A percentile compares a stretch with the other conserved stretches of the same genome.
phyloP scores from a whole-genome alignment of 2,113 vertebrate genomes.

The Pseudorasbora parva region DNA sequence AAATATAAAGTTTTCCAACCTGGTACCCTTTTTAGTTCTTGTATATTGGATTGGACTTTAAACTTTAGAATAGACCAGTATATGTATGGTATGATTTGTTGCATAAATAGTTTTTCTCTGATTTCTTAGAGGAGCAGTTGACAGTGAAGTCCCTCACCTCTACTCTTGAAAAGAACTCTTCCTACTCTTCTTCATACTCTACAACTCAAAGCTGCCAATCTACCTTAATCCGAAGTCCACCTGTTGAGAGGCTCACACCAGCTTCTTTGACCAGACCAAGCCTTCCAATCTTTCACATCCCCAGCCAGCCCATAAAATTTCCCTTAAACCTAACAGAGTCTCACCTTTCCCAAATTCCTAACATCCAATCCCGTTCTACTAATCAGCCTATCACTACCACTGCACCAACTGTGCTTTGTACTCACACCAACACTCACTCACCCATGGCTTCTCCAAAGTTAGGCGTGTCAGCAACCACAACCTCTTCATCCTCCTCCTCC shows the following conservation, averaged over 20 bases:
- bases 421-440: conserved; percentile 51
- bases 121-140: conserved; percentile 64
- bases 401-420: conserved; percentile 51
- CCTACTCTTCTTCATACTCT: conserved; percentile 58
- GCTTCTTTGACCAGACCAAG: conserved; percentile 42
- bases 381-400: conserved; percentile 34
- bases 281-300: conserved; percentile 45
- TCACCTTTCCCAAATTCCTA: conserved; percentile 50
- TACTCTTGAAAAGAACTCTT: conserved; percentile 61
- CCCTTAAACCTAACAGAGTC: conserved; percentile 54
- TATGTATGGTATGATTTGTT: neutral
- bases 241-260: conserved; percentile 55
- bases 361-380: conserved; percentile 46
- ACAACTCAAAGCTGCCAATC: conserved; percentile 59
- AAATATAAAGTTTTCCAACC: neutral
- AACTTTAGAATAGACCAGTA: neutral
- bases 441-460: conserved; percentile 80
- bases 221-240: conserved; percentile 40
- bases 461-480: conserved; percentile 77
- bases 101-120: conserved; percentile 24
- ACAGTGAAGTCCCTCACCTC: conserved; percentile 65
- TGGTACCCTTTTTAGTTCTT: neutral
- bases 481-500: conserved; percentile 73
- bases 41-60: neutral
- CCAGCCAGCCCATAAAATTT: conserved; percentile 35